phyloP scores from a whole-genome alignment of 2,113 vertebrate genomes.

The Otus sunia region DNA sequence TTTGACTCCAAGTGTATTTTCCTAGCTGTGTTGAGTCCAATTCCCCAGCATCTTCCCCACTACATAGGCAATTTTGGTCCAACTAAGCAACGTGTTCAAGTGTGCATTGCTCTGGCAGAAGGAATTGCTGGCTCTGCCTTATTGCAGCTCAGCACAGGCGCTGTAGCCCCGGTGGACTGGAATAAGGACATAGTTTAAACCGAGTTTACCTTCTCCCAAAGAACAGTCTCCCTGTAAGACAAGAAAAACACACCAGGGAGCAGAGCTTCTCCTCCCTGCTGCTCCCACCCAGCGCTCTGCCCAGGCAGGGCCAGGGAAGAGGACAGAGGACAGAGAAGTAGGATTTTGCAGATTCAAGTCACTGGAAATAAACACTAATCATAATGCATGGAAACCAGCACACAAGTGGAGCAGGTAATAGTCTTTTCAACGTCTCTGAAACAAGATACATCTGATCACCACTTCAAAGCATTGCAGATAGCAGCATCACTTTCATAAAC shows the following conservation, averaged over 20 bases:
- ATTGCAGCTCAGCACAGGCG: not conserved
- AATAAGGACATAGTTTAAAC: not conserved
- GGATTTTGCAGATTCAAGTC: not conserved
- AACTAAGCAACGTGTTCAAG: accelerated
- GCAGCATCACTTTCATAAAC: not conserved
- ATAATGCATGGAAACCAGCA: not conserved
- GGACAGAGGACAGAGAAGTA: not conserved
- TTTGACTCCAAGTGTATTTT: not conserved
- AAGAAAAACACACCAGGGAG: accelerated
- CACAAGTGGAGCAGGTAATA: accelerated
- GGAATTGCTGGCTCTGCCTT: not conserved
- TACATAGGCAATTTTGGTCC: not conserved
- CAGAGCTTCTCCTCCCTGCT: not conserved
- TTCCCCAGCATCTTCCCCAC: not conserved
- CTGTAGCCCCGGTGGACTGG: too few relatives aligned
- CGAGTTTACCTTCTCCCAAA: not conserved
- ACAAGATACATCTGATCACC: not conserved
- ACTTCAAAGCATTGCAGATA: not conserved
- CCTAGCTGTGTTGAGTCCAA: not conserved
- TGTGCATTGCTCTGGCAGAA: accelerated
- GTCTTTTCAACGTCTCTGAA: not conserved
- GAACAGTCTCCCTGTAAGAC: not conserved
- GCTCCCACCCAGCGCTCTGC: not conserved
- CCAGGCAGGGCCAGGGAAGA: not conserved
- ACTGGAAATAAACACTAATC: not conserved